A percentile compares a stretch with the other conserved stretches of the same genome.
Evolutionary conservation across 37 sponge, comb jelly and placozoan genomes (phyloP).

Genomic region (Ianthella basta): DNA sequence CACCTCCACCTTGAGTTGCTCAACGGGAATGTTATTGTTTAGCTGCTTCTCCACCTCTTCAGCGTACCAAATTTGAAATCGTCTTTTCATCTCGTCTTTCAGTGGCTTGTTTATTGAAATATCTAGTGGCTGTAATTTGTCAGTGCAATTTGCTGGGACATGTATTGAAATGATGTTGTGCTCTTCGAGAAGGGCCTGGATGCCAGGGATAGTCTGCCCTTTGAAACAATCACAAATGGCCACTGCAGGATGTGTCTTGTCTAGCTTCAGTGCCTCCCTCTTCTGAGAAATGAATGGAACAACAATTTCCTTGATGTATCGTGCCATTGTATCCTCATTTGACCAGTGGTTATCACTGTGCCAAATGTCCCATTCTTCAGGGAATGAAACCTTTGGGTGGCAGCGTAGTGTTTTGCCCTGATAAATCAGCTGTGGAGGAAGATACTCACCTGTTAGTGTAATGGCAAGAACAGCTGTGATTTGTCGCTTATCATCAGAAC

Average conservation of each 20-base stretch:
- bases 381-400: constrained; percentile 44
- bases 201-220: constrained; percentile 26
- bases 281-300: constrained; percentile 43
- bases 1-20: constrained; percentile 26
- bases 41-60: constrained; percentile 36
- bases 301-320: constrained; percentile 49
- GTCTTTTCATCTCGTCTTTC: constrained; percentile 37
- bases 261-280: constrained; percentile 27
- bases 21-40: constrained; percentile 4
- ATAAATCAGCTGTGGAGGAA: constrained; percentile 59
- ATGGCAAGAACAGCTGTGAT: constrained; percentile 60
- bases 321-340: constrained; percentile 58
- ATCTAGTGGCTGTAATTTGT: constrained; percentile 59
- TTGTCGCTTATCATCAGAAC: constrained; percentile 60
- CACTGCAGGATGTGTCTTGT: constrained; percentile 31
- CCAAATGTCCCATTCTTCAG: constrained; percentile 46
- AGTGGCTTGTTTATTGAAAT: constrained; percentile 50
- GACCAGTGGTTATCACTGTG: constrained; percentile 62
- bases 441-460: constrained; percentile 32
- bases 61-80: constrained; percentile 61
- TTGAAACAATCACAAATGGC: constrained; percentile 54
- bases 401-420: constrained; percentile 46
- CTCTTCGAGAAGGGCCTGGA: neutral
- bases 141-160: constrained; percentile 55
- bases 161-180: constrained; percentile 32